Base-by-base conservation (phyloP, 1,140 invertebrate genomes). In the Calycopis cecrops region DNA sequence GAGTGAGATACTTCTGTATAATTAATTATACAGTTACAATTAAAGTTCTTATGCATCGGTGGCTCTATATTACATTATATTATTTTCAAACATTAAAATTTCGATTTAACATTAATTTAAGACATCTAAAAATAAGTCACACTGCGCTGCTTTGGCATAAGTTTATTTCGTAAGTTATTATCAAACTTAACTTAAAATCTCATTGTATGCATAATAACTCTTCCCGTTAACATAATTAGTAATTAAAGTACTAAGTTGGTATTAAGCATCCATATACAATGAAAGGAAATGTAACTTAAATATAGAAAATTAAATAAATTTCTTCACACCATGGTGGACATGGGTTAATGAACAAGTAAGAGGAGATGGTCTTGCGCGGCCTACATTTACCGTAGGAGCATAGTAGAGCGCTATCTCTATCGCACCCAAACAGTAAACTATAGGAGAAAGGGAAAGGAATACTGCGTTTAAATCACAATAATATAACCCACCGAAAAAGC, bases 331-430 rank as follows among this genome's bases (percentile, higher is more conserved):
- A 77, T 65, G 56, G 53, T 69, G 62, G 57, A 80, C 73, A 57
- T 67, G 62, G 62, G 67, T 69, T 85, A 82, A 83, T 60, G 57
- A 58, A 66, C 65, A 67, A 73, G 73, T 65, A 74, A 82, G 75
- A 75, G 81, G 67, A 82, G 76, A 83, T 82, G 79, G 79, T 82
- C 74, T 74, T 62, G 69, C 66, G 63, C 79, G 79, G 77, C 83
- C 79, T 85, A 86, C 83, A 85, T 85, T 86, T 74, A 80, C 81
- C 71, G 71, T 80, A 71, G 77, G 79, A 73, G 74, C 40, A 21
- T 16, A 9, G 40, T 44, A 9, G 21, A 14, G 40, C 14, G 35
- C 63, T 57, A 17, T 76, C 79, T 62, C 70, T 44, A 76, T 69
- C 68, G 60, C 68, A 55, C 65, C 35, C 38, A 9, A 17, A 12